Evolutionary conservation across 2,113 vertebrate genomes (phyloP).

Genomic region (Fulica atra): DNA sequence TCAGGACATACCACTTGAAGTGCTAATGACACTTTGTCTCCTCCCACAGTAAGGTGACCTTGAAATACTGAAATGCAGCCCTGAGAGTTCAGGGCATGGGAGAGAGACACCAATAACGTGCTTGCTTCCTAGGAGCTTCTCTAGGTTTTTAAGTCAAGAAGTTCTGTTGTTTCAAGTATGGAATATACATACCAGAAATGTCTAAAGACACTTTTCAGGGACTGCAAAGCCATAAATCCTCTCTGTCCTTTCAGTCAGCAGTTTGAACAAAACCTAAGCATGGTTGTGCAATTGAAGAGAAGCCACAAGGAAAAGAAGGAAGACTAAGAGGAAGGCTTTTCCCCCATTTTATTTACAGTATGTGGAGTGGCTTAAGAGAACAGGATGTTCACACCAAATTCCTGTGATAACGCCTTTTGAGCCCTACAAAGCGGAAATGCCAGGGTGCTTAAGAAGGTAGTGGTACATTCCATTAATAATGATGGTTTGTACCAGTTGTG

Average conservation of each 20-base stretch:
- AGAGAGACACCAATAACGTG: background rate
- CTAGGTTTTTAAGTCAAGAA: background rate
- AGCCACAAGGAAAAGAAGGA: background rate
- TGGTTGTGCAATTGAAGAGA: background rate
- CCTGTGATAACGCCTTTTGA: background rate
- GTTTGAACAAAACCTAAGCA: background rate
- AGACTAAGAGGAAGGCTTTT: background rate
- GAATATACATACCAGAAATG: background rate
- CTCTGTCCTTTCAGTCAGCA: background rate
- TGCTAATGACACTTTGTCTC: background rate
- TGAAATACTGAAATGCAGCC: background rate
- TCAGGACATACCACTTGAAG: background rate
- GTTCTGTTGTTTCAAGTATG: background rate
- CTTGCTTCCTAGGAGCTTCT: background rate
- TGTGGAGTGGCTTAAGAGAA: background rate
- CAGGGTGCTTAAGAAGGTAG: background rate
- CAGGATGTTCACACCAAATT: background rate
- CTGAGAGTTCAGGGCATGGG: background rate
- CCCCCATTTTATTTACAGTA: background rate
- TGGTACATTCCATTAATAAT: background rate
- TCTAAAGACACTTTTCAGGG: background rate
- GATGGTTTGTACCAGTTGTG: background rate
- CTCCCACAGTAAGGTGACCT: background rate
- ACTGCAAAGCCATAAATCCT: background rate
- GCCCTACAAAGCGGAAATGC: background rate